phyloP scores from a whole-genome alignment of 2,113 vertebrate genomes.

The Lophotis ruficrista region DNA sequence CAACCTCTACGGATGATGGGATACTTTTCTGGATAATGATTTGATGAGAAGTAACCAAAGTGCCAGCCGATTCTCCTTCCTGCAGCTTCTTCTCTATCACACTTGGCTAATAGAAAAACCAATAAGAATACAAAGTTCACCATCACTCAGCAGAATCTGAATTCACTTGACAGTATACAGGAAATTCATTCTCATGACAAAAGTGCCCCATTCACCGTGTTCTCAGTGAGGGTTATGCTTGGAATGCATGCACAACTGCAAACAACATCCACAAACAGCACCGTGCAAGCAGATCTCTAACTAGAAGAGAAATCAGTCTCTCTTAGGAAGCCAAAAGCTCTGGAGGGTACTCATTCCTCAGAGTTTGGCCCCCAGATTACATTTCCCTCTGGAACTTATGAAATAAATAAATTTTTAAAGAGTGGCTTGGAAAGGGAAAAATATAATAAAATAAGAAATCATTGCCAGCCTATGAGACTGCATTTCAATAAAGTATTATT shows the following conservation, averaged over 20 bases:
- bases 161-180: constrained; percentile 15
- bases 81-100: constrained; percentile 72
- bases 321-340: neutral
- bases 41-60: constrained; percentile 76
- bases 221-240: constrained; percentile 15
- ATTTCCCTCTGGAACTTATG: neutral
- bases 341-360: neutral
- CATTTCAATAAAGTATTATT: constrained; percentile 33
- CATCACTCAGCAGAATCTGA: constrained; percentile 37
- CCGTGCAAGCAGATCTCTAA: neutral
- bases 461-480: neutral
- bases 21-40: constrained; percentile 81
- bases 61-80: constrained; percentile 72
- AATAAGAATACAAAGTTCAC: constrained; percentile 71
- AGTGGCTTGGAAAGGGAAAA: constrained; percentile 29
- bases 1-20: constrained; percentile 76
- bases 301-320: neutral
- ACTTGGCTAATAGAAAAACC: constrained; percentile 76
- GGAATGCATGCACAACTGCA: constrained; percentile 26
- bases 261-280: neutral
- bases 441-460: neutral
- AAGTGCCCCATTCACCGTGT: neutral
- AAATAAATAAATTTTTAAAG: neutral
- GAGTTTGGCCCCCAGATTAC: neutral
- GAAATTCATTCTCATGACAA: constrained; percentile 13